phyloP scores from a whole-genome alignment of 1,140 invertebrate genomes.

The Drosophila ohnishii region DNA sequence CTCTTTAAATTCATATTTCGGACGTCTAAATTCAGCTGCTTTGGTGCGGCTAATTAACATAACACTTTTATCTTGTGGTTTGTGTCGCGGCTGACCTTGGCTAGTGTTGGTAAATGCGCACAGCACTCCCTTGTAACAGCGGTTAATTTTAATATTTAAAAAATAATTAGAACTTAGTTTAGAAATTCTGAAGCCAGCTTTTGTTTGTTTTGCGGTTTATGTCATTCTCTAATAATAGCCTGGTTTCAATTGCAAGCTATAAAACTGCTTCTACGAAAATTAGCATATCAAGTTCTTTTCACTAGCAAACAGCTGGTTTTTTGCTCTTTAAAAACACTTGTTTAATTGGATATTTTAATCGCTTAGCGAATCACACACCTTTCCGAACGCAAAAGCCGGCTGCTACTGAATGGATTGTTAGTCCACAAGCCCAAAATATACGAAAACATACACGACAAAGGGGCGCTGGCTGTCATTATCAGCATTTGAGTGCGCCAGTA shows the following conservation, averaged over 20 bases:
- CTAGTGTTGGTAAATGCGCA: too few relatives aligned
- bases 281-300: conserved; percentile 22
- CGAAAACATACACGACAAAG: conserved; percentile 20
- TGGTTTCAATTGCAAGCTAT: background rate
- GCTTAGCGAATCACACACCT: conserved; percentile 43
- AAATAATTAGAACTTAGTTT: too few relatives aligned
- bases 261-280: conserved; percentile 11
- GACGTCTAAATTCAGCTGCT: background rate
- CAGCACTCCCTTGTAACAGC: too few relatives aligned
- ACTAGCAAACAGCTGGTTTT: conserved; percentile 9
- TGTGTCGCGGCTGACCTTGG: too few relatives aligned
- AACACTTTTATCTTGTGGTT: background rate
- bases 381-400: conserved; percentile 52
- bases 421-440: conserved; percentile 21
- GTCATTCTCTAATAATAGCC: background rate
- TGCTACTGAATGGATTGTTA: conserved; percentile 42
- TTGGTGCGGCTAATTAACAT: background rate
- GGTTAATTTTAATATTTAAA: too few relatives aligned
- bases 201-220: background rate
- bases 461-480: conserved; percentile 43
- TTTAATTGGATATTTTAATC: conserved; percentile 11
- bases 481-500: conserved; percentile 11
- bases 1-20: background rate
- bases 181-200: too few relatives aligned
- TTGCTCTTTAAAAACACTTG: conserved; percentile 26